phyloP scores from a whole-genome alignment of 23 tunicate species.

The Trididemnum miniatum region DNA sequence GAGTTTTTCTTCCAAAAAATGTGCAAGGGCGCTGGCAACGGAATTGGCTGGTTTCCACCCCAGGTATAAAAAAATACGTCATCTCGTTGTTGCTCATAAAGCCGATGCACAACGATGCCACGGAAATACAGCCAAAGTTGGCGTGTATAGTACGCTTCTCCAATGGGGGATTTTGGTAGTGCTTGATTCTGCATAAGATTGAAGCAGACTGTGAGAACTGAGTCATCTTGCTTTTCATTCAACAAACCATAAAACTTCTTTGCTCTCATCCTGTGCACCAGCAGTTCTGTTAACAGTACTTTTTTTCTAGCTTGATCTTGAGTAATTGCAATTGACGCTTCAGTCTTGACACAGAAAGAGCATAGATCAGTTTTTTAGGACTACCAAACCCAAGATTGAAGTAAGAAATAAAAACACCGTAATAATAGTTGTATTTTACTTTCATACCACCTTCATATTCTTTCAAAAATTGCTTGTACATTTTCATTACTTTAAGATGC shows the following conservation, averaged over 20 bases:
- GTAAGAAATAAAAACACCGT: not conserved
- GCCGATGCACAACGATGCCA: not conserved
- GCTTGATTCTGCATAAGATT: no score
- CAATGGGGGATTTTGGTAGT: no score
- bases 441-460: not conserved
- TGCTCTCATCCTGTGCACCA: not conserved
- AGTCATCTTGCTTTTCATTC: no score
- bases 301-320: not conserved
- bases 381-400: slow-evolving; percentile 5
- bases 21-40: not conserved
- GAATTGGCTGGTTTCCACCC: not conserved
- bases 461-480: not conserved
- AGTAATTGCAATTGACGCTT: no score
- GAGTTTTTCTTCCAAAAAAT: not conserved
- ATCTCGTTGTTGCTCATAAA: not conserved
- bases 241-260: not conserved
- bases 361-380: not conserved
- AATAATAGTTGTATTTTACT: not conserved
- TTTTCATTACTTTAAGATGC: not conserved
- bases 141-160: no score
- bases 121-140: no score
- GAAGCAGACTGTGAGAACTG: not conserved
- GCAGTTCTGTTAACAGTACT: not conserved
- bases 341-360: not conserved
- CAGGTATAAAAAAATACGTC: not conserved